Base-by-base conservation (phyloP, 2,888 invertebrate genomes). In the Tachina lurida region DNA sequence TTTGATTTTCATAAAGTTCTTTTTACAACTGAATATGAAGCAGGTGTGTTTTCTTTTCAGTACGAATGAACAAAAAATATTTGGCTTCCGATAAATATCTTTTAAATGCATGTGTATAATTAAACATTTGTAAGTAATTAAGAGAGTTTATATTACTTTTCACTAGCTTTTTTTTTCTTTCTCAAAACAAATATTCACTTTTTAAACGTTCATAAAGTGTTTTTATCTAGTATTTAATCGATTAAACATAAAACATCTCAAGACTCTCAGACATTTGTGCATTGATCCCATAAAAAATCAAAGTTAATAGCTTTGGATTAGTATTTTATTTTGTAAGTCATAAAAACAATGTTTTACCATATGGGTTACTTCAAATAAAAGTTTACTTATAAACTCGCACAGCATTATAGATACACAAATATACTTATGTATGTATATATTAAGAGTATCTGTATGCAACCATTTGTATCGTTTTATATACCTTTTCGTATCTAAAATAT, bases 1-100 rank as follows among this genome's bases (percentile, higher is more conserved):
- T 31, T 31, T 31, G 0, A 31, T 31, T 31, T 31, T 39, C 0
- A 47, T 15, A 22, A 60, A 13, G 13, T 31, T 49, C 10, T 62
- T 47, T 45, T 49, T 49, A 22, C 45, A 49, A 31, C 70, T 7
- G 3, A 65, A 52, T 54, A 52, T 43, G 52, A 77, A 65, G 19
- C 74, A 75, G 52, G 62, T 75, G 47, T 43, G 13, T 39, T 68
- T 39, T 68, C n/a, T 39, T 67, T 68, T 43, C 10, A 49, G 39
- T 63, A 22, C 39, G 15, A 41, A 63, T 54, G 39, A 58, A 75
- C 4, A 73, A 63, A 67, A 73, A 73, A 31, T 56, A 68, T 49
- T 84, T 58, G 65, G 75, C 80, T 84, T 58, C 70, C 65, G 84
- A 84, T 80, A 75, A 80, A 65, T 84, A 84, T 80, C 80, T 78